Percentiles rank a stretch among this genome's conserved stretches.
Evolutionary conservation across 92 coral and sea anemone species (phyloP).

Genomic region (Metridium senile): DNA sequence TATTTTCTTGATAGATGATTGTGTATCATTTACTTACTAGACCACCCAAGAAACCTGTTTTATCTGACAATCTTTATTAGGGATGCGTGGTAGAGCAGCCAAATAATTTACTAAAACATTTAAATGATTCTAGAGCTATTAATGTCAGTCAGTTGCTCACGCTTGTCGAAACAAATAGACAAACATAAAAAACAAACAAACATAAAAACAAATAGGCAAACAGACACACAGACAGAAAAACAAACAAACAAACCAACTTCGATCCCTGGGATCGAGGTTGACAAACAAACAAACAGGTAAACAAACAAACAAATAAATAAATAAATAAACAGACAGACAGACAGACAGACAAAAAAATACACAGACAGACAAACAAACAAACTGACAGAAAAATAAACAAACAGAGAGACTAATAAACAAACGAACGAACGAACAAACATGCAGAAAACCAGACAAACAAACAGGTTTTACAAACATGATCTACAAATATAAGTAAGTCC

Average conservation of each 20-base stretch:
- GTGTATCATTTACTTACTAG: neutral
- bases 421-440: neutral
- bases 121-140: too few relatives aligned
- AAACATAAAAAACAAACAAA: neutral
- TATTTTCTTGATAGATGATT: neutral
- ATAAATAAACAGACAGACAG: neutral
- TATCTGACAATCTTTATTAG: neutral
- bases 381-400: neutral
- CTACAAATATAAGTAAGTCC: too few relatives aligned
- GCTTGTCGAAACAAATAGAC: neutral
- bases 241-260: neutral
- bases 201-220: neutral
- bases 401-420: neutral
- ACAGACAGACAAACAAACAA: neutral
- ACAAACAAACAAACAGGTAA: neutral
- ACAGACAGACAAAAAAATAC: neutral
- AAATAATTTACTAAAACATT: too few relatives aligned
- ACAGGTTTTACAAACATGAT: neutral
- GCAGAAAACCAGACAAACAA: neutral
- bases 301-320: neutral
- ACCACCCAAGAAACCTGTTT: neutral
- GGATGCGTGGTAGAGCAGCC: neutral
- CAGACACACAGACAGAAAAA: neutral
- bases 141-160: too few relatives aligned
- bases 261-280: neutral